Conservation (phyloP, 2,797 vertebrate genomes). For the Thamnophis elegans region DNA sequence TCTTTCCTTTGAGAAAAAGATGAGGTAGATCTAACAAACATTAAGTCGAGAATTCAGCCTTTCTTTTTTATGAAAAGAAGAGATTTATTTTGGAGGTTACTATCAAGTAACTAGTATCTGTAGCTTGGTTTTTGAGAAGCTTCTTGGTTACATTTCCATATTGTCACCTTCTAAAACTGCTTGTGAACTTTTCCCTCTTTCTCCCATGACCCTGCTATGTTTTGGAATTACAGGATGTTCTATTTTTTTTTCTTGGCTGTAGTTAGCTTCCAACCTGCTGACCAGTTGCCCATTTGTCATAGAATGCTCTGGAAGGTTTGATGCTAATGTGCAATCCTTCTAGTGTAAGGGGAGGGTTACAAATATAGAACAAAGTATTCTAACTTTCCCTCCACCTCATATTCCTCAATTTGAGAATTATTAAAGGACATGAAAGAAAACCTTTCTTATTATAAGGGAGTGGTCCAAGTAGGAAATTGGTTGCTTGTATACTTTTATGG, state of each 20-base stretch:
- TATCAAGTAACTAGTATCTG: not conserved
- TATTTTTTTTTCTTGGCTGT: not conserved
- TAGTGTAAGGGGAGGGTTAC: not conserved
- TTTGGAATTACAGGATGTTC: not conserved
- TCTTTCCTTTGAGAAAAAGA: not conserved
- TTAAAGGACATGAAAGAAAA: not conserved
- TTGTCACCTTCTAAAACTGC: not conserved
- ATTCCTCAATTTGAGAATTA: not conserved
- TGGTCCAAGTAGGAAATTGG: not conserved
- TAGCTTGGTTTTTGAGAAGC: not conserved
- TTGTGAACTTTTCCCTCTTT: not conserved
- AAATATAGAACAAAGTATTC: not conserved
- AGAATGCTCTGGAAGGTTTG: not conserved
- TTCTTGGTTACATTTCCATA: not conserved
- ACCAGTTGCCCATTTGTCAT: no score
- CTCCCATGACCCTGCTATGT: not conserved
- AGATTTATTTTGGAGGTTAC: not conserved
- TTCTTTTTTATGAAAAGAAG: not conserved
- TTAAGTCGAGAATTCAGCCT: not conserved
- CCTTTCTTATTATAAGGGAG: not conserved
- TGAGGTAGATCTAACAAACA: not conserved
- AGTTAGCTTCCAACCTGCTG: not conserved
- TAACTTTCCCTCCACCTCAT: no score
- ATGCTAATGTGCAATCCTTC: not conserved
- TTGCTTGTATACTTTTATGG: not conserved